These are phyloP conservation scores for Leucophenga varia DNA, from an alignment of 1,140 invertebrate genomes.

Conservation along the genomic window DNA sequence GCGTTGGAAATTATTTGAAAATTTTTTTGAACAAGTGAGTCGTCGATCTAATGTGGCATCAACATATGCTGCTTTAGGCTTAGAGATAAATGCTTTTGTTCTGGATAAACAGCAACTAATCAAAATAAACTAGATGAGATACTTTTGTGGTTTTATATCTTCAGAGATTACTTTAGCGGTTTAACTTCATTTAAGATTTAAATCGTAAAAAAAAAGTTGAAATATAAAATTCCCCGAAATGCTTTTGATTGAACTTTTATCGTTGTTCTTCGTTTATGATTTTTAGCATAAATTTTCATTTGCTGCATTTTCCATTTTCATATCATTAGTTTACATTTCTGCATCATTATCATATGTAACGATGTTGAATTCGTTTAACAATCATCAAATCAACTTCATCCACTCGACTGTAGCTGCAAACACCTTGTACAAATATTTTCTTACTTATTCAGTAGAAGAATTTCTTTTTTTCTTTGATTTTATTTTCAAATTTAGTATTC, in stretches of 20 bases:
- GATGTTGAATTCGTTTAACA: conserved; percentile 25
- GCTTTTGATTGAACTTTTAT: conserved; percentile 6
- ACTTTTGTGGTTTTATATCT: conserved; percentile 6
- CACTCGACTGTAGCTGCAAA: conserved; percentile 19
- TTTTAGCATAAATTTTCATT: conserved; percentile 14
- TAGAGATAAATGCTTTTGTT: conserved; percentile 13
- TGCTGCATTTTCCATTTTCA: conserved; percentile 17
- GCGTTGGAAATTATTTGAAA: conserved; percentile 33
- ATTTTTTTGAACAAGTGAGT: conserved; percentile 55
- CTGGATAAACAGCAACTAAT: no score
- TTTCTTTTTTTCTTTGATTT: conserved; percentile 6
- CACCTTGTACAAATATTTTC: conserved; percentile 40
- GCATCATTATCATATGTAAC: conserved; percentile 40
- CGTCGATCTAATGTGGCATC: conserved; percentile 56
- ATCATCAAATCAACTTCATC: no score
- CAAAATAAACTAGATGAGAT: no score
- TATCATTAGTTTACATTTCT: conserved; percentile 18
- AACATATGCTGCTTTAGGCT: conserved; percentile 48
- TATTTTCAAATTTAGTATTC: no score
- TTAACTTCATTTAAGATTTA: conserved; percentile 40
- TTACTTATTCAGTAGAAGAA: no score
- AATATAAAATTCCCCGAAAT: no score
- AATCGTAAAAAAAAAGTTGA: no score
- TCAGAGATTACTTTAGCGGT: no score
- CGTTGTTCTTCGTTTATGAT: conserved; percentile 5